Evolutionary conservation across 2,888 invertebrate genomes (phyloP).

Genomic region (Polydesmus complanatus): DNA sequence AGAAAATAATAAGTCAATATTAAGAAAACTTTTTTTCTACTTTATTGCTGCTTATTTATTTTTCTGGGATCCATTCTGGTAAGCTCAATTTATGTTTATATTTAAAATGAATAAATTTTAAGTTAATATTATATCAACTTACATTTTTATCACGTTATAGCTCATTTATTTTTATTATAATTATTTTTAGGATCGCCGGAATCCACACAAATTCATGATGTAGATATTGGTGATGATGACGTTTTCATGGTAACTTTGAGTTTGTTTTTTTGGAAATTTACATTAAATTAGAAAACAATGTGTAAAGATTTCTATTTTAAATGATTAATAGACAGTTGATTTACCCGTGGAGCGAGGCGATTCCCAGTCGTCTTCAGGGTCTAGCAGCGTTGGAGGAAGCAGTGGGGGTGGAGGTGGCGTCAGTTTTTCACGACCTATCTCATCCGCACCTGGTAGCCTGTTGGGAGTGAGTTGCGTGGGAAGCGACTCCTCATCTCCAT

Average conservation of each 20-base stretch:
- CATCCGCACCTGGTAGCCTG: background rate
- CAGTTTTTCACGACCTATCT: constrained; percentile 16
- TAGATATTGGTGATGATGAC: constrained; percentile 79
- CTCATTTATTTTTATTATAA: constrained; percentile 2
- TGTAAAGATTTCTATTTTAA: constrained; percentile 8
- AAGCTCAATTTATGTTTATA: background rate
- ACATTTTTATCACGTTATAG: no score
- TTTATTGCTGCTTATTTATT: background rate
- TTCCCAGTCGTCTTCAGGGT: constrained; percentile 60
- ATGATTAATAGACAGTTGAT: constrained; percentile 41
- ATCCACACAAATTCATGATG: constrained; percentile 47
- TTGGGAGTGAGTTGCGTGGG: constrained; percentile 11
- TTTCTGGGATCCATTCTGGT: background rate
- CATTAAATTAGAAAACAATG: no score
- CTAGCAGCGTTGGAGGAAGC: constrained; percentile 34
- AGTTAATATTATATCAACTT: no score
- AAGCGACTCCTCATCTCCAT: constrained; percentile 35
- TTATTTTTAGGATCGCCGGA: constrained; percentile 40
- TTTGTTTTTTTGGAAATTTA: no score
- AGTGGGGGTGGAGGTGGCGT: constrained; percentile 25
- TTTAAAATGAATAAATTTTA: no score
- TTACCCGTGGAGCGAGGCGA: constrained; percentile 66
- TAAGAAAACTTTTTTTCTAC: background rate
- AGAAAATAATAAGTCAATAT: background rate
- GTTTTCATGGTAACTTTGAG: constrained; percentile 67